phyloP scores from a whole-genome alignment of 2,113 vertebrate genomes.

The Laticauda laticaudata region DNA sequence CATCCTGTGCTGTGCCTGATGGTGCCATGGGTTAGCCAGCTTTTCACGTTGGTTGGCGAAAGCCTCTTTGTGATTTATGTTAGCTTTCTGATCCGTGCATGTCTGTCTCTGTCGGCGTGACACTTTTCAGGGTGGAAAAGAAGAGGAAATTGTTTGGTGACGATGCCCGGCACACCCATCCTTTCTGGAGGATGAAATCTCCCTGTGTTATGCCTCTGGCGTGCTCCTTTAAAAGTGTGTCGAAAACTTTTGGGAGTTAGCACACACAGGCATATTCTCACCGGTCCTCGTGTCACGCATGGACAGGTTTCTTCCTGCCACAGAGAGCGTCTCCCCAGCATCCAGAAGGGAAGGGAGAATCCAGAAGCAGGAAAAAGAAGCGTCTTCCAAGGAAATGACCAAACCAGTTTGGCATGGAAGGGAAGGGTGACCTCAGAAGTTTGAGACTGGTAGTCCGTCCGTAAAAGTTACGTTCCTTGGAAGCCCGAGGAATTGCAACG shows the following conservation, averaged over 20 bases:
- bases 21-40: background rate
- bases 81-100: background rate
- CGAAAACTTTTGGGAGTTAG: background rate
- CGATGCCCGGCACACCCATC: background rate
- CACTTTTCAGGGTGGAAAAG: background rate
- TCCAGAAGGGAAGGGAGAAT: background rate
- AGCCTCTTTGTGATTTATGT: background rate
- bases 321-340: background rate
- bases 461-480: too few species aligned
- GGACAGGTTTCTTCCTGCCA: background rate
- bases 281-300: background rate
- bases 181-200: background rate
- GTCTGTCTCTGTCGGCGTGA: background rate
- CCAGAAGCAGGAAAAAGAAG: background rate
- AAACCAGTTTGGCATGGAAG: background rate
- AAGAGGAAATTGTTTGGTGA: constrained; percentile 1
- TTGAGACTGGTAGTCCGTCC: background rate
- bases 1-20: background rate
- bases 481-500: background rate
- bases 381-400: background rate
- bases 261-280: background rate
- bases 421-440: background rate
- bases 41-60: background rate
- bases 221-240: background rate
- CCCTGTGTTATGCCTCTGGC: background rate